A percentile compares a stretch with the other conserved stretches of the same genome.
phyloP scores from a whole-genome alignment of 2,113 vertebrate species.

The Willisornis vidua region DNA sequence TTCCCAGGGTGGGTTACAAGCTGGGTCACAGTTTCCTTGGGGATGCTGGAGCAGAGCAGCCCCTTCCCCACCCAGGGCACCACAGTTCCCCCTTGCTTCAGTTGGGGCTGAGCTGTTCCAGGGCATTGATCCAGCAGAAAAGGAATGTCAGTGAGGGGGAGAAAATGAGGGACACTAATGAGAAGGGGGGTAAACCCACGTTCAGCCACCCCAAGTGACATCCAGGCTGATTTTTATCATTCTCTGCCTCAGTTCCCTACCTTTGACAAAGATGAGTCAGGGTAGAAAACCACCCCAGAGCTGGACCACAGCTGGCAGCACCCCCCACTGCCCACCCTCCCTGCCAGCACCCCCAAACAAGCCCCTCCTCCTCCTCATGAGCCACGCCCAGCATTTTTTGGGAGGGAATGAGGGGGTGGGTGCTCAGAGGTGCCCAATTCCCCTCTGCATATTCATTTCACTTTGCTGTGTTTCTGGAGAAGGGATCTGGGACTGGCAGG shows the following conservation, averaged over 20 bases:
- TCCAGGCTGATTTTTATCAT: background rate
- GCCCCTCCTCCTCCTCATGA: rapidly evolving
- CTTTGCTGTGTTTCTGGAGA: background rate
- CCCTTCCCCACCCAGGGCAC: background rate
- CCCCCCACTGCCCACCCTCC: background rate
- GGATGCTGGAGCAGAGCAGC: background rate
- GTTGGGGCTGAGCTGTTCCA: background rate
- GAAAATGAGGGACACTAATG: background rate
- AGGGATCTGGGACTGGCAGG: background rate
- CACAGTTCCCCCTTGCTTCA: background rate
- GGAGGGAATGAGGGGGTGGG: rapidly evolving
- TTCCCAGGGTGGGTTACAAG: background rate
- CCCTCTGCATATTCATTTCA: background rate
- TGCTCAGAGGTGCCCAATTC: background rate
- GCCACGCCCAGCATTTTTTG: background rate
- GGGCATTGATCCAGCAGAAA: background rate
- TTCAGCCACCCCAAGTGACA: background rate
- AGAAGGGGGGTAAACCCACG: rapidly evolving
- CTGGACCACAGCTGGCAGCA: rapidly evolving
- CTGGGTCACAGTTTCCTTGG: background rate
- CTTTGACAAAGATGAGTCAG: background rate
- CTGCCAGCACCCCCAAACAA: background rate
- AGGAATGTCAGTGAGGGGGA: background rate
- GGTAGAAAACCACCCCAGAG: background rate
- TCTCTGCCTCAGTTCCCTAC: background rate